phyloP scores from a whole-genome alignment of 2,797 vertebrate species.

The Etheostoma nigrum region DNA sequence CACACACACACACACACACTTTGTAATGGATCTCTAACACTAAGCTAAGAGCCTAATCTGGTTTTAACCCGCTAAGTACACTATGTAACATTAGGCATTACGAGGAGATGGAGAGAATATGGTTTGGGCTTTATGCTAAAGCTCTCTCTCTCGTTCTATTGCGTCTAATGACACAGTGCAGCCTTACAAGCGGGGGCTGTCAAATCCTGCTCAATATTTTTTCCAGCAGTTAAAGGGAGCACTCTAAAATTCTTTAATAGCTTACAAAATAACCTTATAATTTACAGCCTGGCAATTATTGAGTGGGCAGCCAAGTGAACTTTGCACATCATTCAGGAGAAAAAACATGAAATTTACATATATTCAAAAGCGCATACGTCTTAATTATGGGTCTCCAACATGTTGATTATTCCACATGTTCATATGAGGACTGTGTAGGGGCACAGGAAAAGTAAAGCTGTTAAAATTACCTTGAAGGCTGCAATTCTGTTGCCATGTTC shows the following conservation, averaged over 20 bases:
- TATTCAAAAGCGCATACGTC: constrained; percentile 60
- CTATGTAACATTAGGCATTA: constrained; percentile 65
- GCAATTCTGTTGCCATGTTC: constrained; percentile 78
- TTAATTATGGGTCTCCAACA: constrained; percentile 81
- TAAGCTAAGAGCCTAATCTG: constrained; percentile 69
- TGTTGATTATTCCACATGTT: constrained; percentile 69
- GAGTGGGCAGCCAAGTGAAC: constrained; percentile 68
- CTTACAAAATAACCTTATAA: constrained; percentile 78
- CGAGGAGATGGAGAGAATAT: constrained; percentile 58
- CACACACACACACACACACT: constrained; percentile 14
- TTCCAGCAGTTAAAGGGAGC: constrained; percentile 43
- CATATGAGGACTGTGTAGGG: constrained; percentile 57
- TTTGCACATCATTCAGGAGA: constrained; percentile 34
- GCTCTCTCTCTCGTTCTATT: constrained; percentile 43
- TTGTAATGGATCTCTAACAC: constrained; percentile 65
- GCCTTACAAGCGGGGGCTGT: constrained; percentile 51
- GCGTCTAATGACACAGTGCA: constrained; percentile 55
- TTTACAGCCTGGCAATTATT: constrained; percentile 63
- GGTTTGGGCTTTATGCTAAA: constrained; percentile 53
- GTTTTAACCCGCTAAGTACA: constrained; percentile 69
- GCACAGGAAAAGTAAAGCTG: constrained; percentile 51
- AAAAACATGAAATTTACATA: background rate
- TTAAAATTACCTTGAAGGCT: constrained; percentile 74
- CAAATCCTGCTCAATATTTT: constrained; percentile 60
- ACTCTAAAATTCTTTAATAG: constrained; percentile 66